A percentile compares a stretch with the other conserved stretches of the same genome.
Evolutionary conservation across 1,140 invertebrate species (phyloP).

Genomic region (Oryzaephilus surinamensis): DNA sequence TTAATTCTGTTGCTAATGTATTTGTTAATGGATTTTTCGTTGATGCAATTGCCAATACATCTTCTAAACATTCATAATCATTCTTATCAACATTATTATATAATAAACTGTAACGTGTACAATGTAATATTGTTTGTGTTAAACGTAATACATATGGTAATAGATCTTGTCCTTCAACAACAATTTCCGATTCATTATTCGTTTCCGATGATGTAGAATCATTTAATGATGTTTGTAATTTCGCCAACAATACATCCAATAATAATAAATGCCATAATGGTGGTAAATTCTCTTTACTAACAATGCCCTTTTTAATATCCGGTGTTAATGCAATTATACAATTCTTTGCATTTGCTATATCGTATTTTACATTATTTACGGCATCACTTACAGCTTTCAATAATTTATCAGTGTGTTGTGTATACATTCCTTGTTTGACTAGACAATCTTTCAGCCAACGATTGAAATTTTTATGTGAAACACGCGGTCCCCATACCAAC

Average conservation of each 20-base stretch:
- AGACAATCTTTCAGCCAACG: constrained; percentile 69
- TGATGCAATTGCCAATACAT: constrained; percentile 51
- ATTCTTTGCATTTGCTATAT: constrained; percentile 58
- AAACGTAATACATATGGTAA: constrained; percentile 50
- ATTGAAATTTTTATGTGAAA: constrained; percentile 60
- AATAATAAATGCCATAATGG: constrained; percentile 54
- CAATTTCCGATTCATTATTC: constrained; percentile 11
- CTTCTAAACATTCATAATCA: constrained; percentile 40
- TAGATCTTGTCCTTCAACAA: constrained; percentile 44
- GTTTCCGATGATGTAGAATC: constrained; percentile 15
- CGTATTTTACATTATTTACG: constrained; percentile 55
- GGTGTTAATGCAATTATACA: constrained; percentile 54
- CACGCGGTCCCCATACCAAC: constrained; percentile 60
- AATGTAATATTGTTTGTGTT: constrained; percentile 47
- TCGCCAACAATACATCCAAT: constrained; percentile 56
- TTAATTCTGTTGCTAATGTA: constrained; percentile 44
- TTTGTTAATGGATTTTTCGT: constrained; percentile 36
- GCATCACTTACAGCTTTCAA: constrained; percentile 57
- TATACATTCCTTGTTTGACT: constrained; percentile 83
- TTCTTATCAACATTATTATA: constrained; percentile 39
- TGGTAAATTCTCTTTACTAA: constrained; percentile 46
- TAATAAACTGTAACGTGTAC: constrained; percentile 32
- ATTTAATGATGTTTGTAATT: constrained; percentile 54
- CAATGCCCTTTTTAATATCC: constrained; percentile 37
- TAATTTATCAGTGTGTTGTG: constrained; percentile 66